A percentile compares a stretch with the other conserved stretches of the same genome.
phyloP scores from a whole-genome alignment of 2,797 vertebrate genomes.

The Alectoris magna region DNA sequence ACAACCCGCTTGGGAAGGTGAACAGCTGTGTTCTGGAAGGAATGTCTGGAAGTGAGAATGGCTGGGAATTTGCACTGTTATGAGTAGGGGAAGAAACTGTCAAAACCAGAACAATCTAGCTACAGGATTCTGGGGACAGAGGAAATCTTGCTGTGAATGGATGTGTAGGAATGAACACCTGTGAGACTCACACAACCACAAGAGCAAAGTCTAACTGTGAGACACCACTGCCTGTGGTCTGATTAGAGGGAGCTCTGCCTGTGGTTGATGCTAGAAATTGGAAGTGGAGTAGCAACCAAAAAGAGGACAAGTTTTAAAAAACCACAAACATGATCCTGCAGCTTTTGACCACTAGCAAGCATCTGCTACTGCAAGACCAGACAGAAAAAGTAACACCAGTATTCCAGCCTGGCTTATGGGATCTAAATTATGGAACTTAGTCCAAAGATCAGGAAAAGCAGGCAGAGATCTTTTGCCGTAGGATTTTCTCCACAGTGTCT shows the following conservation, averaged over 20 bases:
- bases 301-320: fast-evolving
- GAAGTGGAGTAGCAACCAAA: not conserved
- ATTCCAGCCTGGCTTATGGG: not conserved
- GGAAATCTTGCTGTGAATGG: not conserved
- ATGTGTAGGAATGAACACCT: not conserved
- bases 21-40: not conserved
- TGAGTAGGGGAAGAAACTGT: not conserved
- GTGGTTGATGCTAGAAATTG: fast-evolving
- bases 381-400: not conserved
- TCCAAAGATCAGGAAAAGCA: not conserved
- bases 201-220: not conserved
- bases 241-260: not conserved
- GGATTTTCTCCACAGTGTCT: not conserved
- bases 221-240: not conserved
- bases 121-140: not conserved
- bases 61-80: not conserved
- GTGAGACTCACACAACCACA: not conserved
- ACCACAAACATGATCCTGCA: not conserved
- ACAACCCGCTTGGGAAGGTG: not conserved
- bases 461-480: not conserved
- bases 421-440: not conserved
- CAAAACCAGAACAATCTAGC: not conserved
- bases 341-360: not conserved
- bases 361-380: not conserved
- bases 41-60: not conserved